Base-by-base conservation (phyloP, 2,113 vertebrate genomes). In the Oncorhynchus tshawytscha region DNA sequence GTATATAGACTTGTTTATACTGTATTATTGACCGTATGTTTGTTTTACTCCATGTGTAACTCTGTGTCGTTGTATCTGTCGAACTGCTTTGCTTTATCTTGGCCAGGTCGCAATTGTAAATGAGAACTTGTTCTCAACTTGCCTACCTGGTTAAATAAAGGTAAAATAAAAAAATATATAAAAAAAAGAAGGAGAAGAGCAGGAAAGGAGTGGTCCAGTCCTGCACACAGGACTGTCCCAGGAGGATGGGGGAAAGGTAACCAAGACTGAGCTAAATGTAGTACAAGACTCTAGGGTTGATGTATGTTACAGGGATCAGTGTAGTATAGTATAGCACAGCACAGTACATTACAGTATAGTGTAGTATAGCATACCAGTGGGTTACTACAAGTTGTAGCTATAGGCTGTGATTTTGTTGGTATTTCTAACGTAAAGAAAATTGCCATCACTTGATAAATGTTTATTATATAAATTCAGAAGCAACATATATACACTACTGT, bases 381-480 rank as follows among this genome's bases (percentile, higher is more conserved):
- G 2, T 25, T 22, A 64, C 5, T 64, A 64, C 62, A 64, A n/a
- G 62, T 64, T 64, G 39, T 45, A 45, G 34, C 7, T 20, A 39
- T 7, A 12, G 31, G 6, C 39, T n/a, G 18, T 34, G 11, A 8
- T 70, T 48, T 34, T 70, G 11, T 20, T 39, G 22, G 9, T 70
- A 8, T 8, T 70, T 27, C 51, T 31, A 62, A 66, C 2, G 12
- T 71, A 16, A 34, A 68, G 48, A 80, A 29, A 57, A 12, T 3
- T 4, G 16, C 57, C 65, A 82, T 70, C 76, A 76, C 67, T 62
- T 70, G 60, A 78, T 81, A 71, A 31, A 71, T 84, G 71, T 86
- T 85, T 84, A 76, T 82, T 82, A 81, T 72, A 85, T 81, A 76
- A 85, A 89, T 84, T 66, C 78, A 85, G 80, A 87, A 74, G 73